Evolutionary conservation across 2,113 vertebrate genomes (phyloP).

Genomic region (Tragelaphus strepsiceros): DNA sequence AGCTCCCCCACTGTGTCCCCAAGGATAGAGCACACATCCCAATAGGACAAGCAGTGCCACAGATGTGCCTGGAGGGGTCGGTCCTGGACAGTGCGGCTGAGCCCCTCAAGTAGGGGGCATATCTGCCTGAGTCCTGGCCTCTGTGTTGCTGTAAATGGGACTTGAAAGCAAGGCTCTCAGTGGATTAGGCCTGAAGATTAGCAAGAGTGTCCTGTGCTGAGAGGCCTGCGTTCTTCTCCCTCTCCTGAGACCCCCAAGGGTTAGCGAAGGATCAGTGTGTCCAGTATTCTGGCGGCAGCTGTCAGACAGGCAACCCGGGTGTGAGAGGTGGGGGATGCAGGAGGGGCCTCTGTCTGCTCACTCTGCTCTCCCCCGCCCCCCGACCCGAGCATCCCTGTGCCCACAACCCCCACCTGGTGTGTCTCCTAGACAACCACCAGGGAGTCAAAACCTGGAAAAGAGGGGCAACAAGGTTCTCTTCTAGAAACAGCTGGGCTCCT

Average conservation of each 20-base stretch:
- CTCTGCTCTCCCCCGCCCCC: not conserved
- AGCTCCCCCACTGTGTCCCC: not conserved
- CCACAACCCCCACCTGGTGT: not conserved
- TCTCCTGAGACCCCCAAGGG: not conserved
- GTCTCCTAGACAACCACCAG: not conserved
- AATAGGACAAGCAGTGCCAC: not conserved
- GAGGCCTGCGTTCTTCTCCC: conserved; percentile 37
- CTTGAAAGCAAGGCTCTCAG: conserved; percentile 35
- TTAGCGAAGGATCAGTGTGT: conserved; percentile 6
- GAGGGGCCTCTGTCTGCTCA: not conserved
- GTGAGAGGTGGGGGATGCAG: not conserved
- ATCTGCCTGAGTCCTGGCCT: not conserved
- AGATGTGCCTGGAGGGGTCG: not conserved
- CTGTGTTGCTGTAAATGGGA: conserved; percentile 24
- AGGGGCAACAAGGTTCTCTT: not conserved
- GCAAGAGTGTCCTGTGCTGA: conserved; percentile 48
- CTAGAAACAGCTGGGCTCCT: not conserved
- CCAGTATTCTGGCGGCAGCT: not conserved
- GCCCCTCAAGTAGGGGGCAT: conserved; percentile 2
- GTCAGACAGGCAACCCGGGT: not conserved
- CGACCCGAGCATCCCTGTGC: not conserved
- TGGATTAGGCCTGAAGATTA: conserved; percentile 50
- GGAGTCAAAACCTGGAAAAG: too few species aligned
- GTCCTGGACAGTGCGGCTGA: not conserved
- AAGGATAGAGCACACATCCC: not conserved